Evolutionary conservation across 1,140 invertebrate genomes (phyloP).

Genomic region (Lutraria rhynchaena): DNA sequence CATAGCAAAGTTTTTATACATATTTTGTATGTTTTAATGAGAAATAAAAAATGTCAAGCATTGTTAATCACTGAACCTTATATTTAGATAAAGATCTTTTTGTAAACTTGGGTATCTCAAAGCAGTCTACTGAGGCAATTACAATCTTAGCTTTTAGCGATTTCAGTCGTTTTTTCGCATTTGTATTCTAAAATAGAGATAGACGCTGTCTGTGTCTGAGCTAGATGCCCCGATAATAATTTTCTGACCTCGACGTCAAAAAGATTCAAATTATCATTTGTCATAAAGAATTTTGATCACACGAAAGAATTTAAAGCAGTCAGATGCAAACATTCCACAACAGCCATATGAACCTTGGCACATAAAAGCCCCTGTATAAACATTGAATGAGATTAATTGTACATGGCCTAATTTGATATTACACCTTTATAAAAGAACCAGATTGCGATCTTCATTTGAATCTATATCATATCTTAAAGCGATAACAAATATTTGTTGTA

Average conservation of each 20-base stretch:
- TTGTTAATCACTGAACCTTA: constrained; percentile 19
- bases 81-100: constrained; percentile 28
- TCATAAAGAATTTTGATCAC: constrained; percentile 29
- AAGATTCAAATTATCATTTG: constrained; percentile 21
- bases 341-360: neutral
- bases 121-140: neutral
- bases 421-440: constrained; percentile 16
- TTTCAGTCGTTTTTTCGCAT: constrained; percentile 15
- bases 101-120: constrained; percentile 2
- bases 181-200: neutral
- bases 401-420: constrained; percentile 20
- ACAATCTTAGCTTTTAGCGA: constrained; percentile 21
- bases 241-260: constrained; percentile 39
- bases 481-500: constrained; percentile 32
- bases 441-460: constrained; percentile 21
- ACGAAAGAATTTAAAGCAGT: constrained; percentile 20
- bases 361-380: constrained; percentile 29
- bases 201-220: constrained; percentile 1
- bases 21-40: constrained; percentile 25
- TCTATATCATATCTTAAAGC: constrained; percentile 30
- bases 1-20: constrained; percentile 21
- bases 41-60: constrained; percentile 34
- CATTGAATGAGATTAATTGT: constrained; percentile 15
- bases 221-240: constrained; percentile 36
- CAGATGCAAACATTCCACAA: constrained; percentile 22